Conservation (phyloP, 2,113 vertebrate species). For the Cygnus buccinator region DNA sequence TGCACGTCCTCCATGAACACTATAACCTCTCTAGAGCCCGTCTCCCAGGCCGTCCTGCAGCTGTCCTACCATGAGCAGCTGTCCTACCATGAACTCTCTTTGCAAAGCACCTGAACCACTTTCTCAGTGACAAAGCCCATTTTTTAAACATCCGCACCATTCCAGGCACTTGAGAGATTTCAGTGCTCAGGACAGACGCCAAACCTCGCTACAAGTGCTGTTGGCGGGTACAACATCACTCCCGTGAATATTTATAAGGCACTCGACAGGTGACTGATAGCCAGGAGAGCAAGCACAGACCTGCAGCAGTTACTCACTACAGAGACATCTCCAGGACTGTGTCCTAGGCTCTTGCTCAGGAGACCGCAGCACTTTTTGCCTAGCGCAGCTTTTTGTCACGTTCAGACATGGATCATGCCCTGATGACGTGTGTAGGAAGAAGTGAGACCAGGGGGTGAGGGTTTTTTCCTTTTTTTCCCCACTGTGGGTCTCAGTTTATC, state of each 20-base stretch:
- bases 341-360: not conserved
- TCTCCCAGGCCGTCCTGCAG: not conserved
- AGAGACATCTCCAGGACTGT: not conserved
- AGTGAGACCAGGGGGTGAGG: not conserved
- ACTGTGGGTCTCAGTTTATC: not conserved
- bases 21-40: not conserved
- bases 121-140: not conserved
- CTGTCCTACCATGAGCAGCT: not conserved
- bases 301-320: not conserved
- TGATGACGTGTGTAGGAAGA: not conserved
- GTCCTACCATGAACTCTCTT: not conserved
- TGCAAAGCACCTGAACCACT: not conserved
- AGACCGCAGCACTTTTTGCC: not conserved
- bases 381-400: not conserved
- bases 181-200: not conserved
- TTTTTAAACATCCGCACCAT: not conserved
- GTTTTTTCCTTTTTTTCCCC: not conserved
- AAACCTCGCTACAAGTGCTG: not conserved
- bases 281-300: not conserved
- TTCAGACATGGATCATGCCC: not conserved
- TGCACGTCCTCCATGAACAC: not conserved
- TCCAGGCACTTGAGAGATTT: not conserved
- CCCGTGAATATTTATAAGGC: conserved; percentile 2
- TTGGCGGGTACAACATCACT: not conserved
- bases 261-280: conserved; percentile 1